Percentiles rank a stretch among this genome's conserved stretches.
Conservation (phyloP, 64 coral and sea anemone species). For the Stichodactyla mertensii region DNA sequence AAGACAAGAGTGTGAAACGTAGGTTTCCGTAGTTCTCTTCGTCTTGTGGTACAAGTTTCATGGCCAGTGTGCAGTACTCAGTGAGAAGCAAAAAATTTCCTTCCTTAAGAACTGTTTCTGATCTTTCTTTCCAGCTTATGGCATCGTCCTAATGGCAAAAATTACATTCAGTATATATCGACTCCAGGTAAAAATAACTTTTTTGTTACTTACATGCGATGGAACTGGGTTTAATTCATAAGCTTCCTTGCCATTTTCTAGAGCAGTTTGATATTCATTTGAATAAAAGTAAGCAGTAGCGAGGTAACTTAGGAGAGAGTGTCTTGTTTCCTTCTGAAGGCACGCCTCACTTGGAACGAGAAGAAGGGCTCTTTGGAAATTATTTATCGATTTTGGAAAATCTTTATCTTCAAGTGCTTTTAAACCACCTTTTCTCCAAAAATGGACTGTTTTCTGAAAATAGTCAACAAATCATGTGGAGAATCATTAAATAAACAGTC, state of each 20-base stretch:
- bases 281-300: background rate
- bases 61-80: slow-evolving; percentile 31
- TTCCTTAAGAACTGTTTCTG: slow-evolving; percentile 20
- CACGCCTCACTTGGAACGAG: background rate
- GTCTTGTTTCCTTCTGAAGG: background rate
- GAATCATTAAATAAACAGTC: too few species aligned
- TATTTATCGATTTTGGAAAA: background rate
- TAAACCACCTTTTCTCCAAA: background rate
- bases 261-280: slow-evolving; percentile 1
- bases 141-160: slow-evolving; percentile 26
- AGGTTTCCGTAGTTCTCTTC: background rate
- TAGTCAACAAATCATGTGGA: too few species aligned
- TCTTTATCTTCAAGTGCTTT: background rate
- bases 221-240: slow-evolving; percentile 44
- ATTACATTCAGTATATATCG: background rate
- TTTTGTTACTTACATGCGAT: slow-evolving; percentile 35
- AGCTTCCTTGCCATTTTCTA: slow-evolving; percentile 22
- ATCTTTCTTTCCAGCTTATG: slow-evolving; percentile 55
- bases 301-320: background rate
- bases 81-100: slow-evolving; percentile 2
- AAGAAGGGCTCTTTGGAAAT: background rate
- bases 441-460: background rate
- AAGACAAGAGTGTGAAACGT: slow-evolving; percentile 25
- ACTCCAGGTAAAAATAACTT: too few species aligned
- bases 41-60: background rate